Evolutionary conservation across 2,113 vertebrate species (phyloP).

Genomic region (Collichthys lucidus): DNA sequence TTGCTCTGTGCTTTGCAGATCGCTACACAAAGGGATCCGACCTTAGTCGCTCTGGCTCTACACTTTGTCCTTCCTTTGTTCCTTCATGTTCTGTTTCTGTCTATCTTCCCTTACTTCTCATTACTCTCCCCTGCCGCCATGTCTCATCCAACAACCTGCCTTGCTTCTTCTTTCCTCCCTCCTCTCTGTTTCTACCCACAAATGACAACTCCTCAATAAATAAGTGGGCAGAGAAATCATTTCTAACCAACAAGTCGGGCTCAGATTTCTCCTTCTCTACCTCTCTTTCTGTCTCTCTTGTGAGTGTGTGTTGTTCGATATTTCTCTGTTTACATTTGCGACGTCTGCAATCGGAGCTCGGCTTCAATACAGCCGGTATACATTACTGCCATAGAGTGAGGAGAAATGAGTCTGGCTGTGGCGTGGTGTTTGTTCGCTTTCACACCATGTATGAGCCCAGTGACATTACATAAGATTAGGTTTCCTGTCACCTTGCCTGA

Average conservation of each 20-base stretch:
- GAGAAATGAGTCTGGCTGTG: constrained; percentile 16
- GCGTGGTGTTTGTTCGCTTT: constrained; percentile 21
- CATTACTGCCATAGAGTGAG: constrained; percentile 44
- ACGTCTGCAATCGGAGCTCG: constrained; percentile 55
- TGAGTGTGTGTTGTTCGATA: constrained; percentile 48
- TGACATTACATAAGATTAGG: constrained; percentile 30
- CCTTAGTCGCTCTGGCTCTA: constrained; percentile 49
- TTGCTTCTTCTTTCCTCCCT: not conserved
- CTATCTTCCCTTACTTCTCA: constrained; percentile 39
- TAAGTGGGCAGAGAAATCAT: constrained; percentile 50
- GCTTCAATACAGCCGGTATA: constrained; percentile 27
- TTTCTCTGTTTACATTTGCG: constrained; percentile 60
- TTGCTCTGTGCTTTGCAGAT: constrained; percentile 34
- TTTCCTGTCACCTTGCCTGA: constrained; percentile 58
- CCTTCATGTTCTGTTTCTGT: constrained; percentile 52
- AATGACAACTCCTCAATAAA: constrained; percentile 59
- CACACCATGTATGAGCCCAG: not conserved
- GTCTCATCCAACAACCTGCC: constrained; percentile 27
- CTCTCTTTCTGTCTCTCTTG: constrained; percentile 18
- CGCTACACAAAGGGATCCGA: constrained; percentile 41
- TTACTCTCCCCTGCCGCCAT: constrained; percentile 32
- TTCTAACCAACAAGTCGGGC: constrained; percentile 51
- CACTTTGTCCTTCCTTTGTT: constrained; percentile 64
- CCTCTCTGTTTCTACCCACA: constrained; percentile 16
- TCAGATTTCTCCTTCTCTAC: constrained; percentile 48